Evolutionary conservation across 2,888 invertebrate species (phyloP).

Genomic region (Drosophila multiciliata): DNA sequence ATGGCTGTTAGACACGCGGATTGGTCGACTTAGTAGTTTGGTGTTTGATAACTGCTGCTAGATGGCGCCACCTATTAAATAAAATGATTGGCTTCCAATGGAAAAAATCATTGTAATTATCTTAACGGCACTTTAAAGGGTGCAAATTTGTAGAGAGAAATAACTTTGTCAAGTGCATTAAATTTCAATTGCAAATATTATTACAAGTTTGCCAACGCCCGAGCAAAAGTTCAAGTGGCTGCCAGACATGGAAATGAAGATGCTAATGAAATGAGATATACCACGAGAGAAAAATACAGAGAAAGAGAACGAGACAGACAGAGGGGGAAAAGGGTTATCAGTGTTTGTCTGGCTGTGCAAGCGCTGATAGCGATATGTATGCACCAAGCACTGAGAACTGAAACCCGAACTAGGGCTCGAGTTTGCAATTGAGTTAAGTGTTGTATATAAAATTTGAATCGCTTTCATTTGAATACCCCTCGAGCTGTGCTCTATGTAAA

Average conservation of each 20-base stretch:
- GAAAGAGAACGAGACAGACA: neutral
- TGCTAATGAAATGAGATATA: conserved; percentile 61
- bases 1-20: conserved; percentile 68
- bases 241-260: conserved; percentile 71
- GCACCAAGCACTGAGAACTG: conserved; percentile 1
- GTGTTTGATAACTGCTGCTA: conserved; percentile 34
- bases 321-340: neutral
- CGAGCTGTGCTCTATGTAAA: conserved; percentile 4
- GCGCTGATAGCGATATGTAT: conserved; percentile 26
- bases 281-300: neutral
- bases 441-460: conserved; percentile 46
- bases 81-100: neutral
- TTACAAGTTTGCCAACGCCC: conserved; percentile 54
- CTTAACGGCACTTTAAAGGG: conserved; percentile 40
- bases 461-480: conserved; percentile 6
- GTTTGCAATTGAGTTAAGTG: conserved; percentile 26
- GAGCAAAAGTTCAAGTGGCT: conserved; percentile 73
- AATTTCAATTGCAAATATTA: conserved; percentile 60
- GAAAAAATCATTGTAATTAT: conserved; percentile 5
- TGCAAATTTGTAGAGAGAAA: conserved; percentile 1
- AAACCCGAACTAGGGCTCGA: conserved; percentile 10
- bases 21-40: conserved; percentile 7
- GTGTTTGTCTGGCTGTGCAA: neutral
- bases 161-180: conserved; percentile 63
- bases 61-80: conserved; percentile 45